Evolutionary conservation across 2,888 invertebrate species (phyloP).

Genomic region (Amaurobius ferox): DNA sequence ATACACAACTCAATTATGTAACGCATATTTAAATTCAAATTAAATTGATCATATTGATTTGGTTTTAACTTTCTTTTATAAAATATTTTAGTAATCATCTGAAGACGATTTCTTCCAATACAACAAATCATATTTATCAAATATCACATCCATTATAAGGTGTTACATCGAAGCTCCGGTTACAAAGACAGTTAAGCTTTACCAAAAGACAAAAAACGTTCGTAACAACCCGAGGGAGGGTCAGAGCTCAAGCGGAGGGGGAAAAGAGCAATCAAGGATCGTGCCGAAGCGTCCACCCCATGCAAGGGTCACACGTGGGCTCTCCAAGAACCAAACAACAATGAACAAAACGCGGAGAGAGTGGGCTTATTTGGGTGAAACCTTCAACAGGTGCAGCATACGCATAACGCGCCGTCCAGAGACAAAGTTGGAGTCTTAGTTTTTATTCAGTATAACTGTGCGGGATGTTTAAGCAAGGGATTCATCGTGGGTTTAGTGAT

Average conservation of each 20-base stretch:
- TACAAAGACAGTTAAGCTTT: not conserved
- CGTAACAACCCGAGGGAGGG: conserved; percentile 7
- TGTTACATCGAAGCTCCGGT: not conserved
- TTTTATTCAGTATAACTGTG: not conserved
- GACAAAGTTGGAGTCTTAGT: not conserved
- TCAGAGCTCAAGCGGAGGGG: not conserved
- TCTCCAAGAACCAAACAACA: conserved; percentile 64
- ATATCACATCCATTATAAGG: too few relatives aligned
- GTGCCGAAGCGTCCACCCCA: conserved; percentile 21
- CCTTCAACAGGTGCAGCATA: conserved; percentile 50
- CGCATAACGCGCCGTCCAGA: conserved; percentile 18
- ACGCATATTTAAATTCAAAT: too few relatives aligned
- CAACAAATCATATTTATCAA: too few relatives aligned
- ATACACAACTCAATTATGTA: too few relatives aligned
- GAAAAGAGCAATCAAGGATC: conserved; percentile 13
- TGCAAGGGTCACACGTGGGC: conserved; percentile 59
- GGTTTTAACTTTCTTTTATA: too few relatives aligned
- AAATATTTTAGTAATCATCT: too few relatives aligned
- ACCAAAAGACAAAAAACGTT: not conserved
- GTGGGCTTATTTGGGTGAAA: conserved; percentile 69
- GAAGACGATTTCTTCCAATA: too few relatives aligned
- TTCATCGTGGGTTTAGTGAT: not conserved
- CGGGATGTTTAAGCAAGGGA: not conserved
- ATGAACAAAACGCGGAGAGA: conserved; percentile 30
- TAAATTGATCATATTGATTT: too few relatives aligned